These are phyloP conservation scores for Chaetodon trifascialis DNA, from an alignment of 2,113 vertebrate genomes.

Conservation along the genomic window DNA sequence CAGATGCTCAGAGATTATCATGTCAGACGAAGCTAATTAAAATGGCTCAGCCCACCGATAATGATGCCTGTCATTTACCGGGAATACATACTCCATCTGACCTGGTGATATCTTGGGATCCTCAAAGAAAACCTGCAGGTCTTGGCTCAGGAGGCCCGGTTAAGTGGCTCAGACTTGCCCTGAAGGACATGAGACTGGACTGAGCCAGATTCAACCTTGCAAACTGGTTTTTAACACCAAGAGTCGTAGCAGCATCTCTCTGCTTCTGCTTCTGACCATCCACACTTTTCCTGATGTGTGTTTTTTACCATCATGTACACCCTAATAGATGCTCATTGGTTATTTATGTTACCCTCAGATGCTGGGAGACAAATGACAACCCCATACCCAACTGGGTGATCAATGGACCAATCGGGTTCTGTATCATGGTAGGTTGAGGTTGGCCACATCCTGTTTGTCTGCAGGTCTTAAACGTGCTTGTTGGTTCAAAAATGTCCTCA, in stretches of 20 bases:
- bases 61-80: not conserved
- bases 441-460: not conserved
- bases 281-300: not conserved
- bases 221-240: not conserved
- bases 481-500: not conserved
- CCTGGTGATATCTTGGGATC: not conserved
- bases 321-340: not conserved
- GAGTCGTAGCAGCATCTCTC: not conserved
- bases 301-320: not conserved
- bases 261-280: not conserved
- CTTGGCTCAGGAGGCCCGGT: not conserved
- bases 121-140: not conserved
- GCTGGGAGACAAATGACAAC: slow-evolving; percentile 94
- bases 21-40: slow-evolving; percentile 1
- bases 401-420: slow-evolving; percentile 92
- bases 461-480: not conserved
- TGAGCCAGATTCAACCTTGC: not conserved
- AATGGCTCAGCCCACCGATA: not conserved
- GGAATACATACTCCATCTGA: not conserved
- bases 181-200: not conserved
- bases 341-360: slow-evolving; percentile 76
- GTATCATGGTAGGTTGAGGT: slow-evolving; percentile 88
- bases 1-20: not conserved
- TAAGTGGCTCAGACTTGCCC: not conserved
- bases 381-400: slow-evolving; percentile 92